Evolutionary conservation across 2,113 vertebrate genomes (phyloP), one percentile per base, ranked within the genome.

Genomic region (Stomatorhinus ivindoensis): DNA sequence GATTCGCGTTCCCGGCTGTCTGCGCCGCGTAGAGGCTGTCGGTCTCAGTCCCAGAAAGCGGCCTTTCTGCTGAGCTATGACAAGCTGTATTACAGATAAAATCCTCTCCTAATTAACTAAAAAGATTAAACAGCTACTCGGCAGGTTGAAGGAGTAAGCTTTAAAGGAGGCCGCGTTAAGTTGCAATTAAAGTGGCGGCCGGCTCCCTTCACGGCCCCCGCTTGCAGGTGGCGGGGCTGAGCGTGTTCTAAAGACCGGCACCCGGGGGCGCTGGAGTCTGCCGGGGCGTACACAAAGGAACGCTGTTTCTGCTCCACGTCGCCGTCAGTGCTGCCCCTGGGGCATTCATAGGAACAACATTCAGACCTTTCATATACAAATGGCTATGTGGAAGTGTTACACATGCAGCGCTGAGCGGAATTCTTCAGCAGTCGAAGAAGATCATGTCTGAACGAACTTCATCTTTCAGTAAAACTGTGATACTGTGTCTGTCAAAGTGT

Each of bases 81-180:
- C 73, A 19, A 80, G 73, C 73, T 42, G 73, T 80, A 80, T 19
- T 80, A 80, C 73, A 42, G 73, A 80, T 80, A 80, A 42, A 80
- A 80, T 80, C 73, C 73, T 76, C 69, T 76, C 35, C 73, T 80
- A 80, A 80, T 80, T 80, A 80, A 80, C 73, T 80, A 42, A 80
- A 80, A 80, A 42, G 73, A 80, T 80, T 42, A 80, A 80, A 42
- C n/a, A 7, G 73, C 73, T 42, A 19, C 73, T 42, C 35, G 6
- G 73, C 15, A 80, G 73, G 11, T 80, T 80, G 73, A 80, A 19
- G 73, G 73, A 80, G 35, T 80, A 80, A 80, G 73, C 73, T 80
- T 19, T 76, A 76, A 39, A 76, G 69, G 15, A 39, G 73, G 15
- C 35, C 35, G 73, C 31, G 42, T 80, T 80, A 80, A 80, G 35